Evolutionary conservation across 2,888 invertebrate genomes (phyloP), one percentile per base, ranked within the genome.

Genomic region (Hirtodrosophila histrioides): DNA sequence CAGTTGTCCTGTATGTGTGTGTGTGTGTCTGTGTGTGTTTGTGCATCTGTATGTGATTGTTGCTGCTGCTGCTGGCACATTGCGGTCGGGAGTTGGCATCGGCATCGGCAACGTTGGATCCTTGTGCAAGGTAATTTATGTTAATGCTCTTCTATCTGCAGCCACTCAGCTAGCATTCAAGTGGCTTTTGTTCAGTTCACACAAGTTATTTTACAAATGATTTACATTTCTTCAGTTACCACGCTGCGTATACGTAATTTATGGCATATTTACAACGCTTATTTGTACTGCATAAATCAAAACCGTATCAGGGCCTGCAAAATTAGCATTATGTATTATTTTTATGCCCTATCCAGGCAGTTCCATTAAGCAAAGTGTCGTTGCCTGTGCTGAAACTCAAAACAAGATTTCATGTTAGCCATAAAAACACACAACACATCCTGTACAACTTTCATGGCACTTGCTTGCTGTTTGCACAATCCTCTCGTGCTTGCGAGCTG

Each of bases 111-210:
- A 41, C 68, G 61, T 61, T 66, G 83, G 75, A 88, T 75, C 84
- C 9, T 27, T 75, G 71, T 69, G 73, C 73, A 72, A 89, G 87
- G 87, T 89, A 89, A 87, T 88, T 88, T 88, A 89, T 88, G 89
- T 69, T 76, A 86, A 89, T 88, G 70, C 75, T 70, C 64, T 68
- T 67, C 75, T 72, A 71, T 67, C 72, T 72, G 53, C 64, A 65
- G 51, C 63, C 67, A 73, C 73, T 66, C 71, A 67, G 58, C 40
- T 41, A 9, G 64, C 55, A 62, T 66, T 62, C 62, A 69, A 67
- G 50, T 64, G 50, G 51, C 66, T 60, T 66, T 56, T 43, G 51
- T 67, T 66, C 54, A 44, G 37, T 33, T 11, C n/a, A 17, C 12
- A 40, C 51, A 40, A 75, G 73, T 74, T 74, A 82, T 67, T 81